Base-by-base conservation (phyloP, 2,888 invertebrate species). In the Isoperla grammatica region DNA sequence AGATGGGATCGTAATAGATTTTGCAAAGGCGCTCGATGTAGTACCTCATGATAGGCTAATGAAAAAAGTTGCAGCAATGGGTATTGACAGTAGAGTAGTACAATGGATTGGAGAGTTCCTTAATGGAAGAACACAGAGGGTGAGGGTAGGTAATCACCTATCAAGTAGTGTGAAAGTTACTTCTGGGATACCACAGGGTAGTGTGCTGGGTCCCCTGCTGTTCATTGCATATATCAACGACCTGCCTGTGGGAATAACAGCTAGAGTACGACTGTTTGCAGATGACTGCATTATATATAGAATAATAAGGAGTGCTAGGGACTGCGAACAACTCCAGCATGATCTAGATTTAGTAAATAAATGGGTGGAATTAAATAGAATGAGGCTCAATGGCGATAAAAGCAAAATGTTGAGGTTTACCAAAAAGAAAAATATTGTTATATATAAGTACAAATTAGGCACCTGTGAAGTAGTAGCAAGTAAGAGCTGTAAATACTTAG, bases 281-380 rank as follows among this genome's bases (percentile, higher is more conserved):
- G 50, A 50, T 13, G 35, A 50, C 15, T 50, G 35, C 35, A 50
- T 50, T 15, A 11, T 50, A 13, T 50, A 50, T 50, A 15, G 13
- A n/a, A 9, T 37, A 11, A 8, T 37, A 11, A 35, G 37, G 35
- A n/a, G 12, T 19, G 15, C 15, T 6, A 20, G 19, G 43, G 17
- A 43, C 43, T 20, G 19, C 5, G 17, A 43, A 20, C 5, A 20
- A 17, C 43, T 43, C 17, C 43, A 43, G 11, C 17, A 43, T 17
- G 43, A 43, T 20, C 11, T 43, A 43, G 5, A 43, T 11, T 19
- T 19, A 2, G 19, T 43, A 4, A 43, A 20, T 11, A 43, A 17
- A 4, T 13, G 13, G 43, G 17, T 43, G 43, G 13, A 43, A 4
- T 20, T 43, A 9, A 43, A 43, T 20, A 20, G 43, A 3, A 43